A percentile compares a stretch with the other conserved stretches of the same genome.
Conservation (phyloP, 2,797 vertebrate species). For the Phataginus tricuspis region DNA sequence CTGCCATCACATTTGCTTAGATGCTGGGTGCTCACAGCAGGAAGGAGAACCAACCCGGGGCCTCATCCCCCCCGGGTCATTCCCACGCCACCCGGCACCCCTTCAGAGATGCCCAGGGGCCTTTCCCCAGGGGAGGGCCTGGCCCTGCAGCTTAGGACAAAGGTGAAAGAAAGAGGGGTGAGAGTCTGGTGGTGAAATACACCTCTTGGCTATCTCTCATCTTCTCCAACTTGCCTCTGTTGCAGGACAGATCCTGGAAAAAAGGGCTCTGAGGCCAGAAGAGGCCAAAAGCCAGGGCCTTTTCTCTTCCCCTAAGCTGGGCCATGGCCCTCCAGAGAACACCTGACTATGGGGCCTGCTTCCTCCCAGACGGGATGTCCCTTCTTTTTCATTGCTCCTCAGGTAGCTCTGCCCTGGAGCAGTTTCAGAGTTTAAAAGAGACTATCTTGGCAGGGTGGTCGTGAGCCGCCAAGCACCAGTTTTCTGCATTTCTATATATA, state of each 20-base stretch:
- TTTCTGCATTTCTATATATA: neutral
- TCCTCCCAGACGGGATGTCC: neutral
- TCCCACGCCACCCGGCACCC: neutral
- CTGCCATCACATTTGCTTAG: neutral
- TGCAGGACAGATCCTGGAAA: neutral
- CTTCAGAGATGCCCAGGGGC: neutral
- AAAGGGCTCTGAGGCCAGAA: neutral
- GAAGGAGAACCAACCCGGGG: neutral
- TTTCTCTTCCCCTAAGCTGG: neutral
- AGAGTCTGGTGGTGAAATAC: fast-evolving
- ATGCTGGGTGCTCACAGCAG: neutral
- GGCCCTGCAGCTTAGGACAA: neutral
- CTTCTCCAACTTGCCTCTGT: neutral
- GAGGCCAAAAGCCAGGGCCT: neutral
- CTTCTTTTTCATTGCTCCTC: neutral
- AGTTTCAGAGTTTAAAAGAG: neutral
- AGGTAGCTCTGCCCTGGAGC: neutral
- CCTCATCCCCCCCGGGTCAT: neutral
- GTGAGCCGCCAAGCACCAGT: neutral
- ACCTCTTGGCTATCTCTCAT: neutral
- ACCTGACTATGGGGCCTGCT: neutral
- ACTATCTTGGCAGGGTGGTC: neutral
- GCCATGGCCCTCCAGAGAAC: neutral
- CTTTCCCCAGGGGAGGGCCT: neutral
- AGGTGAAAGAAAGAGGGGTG: neutral